Conservation (phyloP, 2,113 vertebrate species). For the Reinhardtius hippoglossoides region DNA sequence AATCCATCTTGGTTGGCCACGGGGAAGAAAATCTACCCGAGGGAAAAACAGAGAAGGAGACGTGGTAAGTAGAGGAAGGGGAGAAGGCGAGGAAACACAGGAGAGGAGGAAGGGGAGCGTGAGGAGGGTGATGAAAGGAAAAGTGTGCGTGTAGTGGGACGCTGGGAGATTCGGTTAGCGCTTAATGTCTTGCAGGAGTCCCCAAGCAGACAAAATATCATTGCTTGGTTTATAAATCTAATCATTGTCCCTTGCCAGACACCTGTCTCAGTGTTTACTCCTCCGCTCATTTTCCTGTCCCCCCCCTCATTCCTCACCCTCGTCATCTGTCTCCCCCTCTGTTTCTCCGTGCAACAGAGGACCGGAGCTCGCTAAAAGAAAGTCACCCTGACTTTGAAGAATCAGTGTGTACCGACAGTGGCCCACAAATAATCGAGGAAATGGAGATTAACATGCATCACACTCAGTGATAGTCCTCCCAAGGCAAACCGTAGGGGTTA, state of each 20-base stretch:
- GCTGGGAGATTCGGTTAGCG: constrained; percentile 59
- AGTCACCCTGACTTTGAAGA: constrained; percentile 82
- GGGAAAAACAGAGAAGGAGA: too few relatives aligned
- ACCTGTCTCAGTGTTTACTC: constrained; percentile 75
- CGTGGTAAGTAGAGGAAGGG: not conserved
- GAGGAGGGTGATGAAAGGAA: constrained; percentile 16
- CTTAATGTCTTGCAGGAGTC: constrained; percentile 69
- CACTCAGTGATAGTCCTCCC: constrained; percentile 52
- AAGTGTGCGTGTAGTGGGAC: constrained; percentile 49
- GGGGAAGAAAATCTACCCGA: constrained; percentile 43
- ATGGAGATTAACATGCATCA: constrained; percentile 77
- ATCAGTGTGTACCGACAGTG: constrained; percentile 52
- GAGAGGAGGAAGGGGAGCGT: not conserved
- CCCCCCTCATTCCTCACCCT: constrained; percentile 44
- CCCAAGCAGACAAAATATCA: constrained; percentile 68
- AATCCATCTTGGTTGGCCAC: constrained; percentile 61
- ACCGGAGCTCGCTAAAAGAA: constrained; percentile 42
- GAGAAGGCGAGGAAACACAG: constrained; percentile 21
- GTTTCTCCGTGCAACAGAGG: constrained; percentile 1
- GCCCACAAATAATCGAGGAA: constrained; percentile 65
- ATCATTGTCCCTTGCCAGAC: constrained; percentile 71
- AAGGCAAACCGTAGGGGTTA: constrained; percentile 58
- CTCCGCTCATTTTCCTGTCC: constrained; percentile 42
- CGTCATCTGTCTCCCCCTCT: constrained; percentile 24
- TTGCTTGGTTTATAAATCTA: constrained; percentile 72